Evolutionary conservation across 2,113 vertebrate genomes (phyloP).

Genomic region (Candoia aspera): DNA sequence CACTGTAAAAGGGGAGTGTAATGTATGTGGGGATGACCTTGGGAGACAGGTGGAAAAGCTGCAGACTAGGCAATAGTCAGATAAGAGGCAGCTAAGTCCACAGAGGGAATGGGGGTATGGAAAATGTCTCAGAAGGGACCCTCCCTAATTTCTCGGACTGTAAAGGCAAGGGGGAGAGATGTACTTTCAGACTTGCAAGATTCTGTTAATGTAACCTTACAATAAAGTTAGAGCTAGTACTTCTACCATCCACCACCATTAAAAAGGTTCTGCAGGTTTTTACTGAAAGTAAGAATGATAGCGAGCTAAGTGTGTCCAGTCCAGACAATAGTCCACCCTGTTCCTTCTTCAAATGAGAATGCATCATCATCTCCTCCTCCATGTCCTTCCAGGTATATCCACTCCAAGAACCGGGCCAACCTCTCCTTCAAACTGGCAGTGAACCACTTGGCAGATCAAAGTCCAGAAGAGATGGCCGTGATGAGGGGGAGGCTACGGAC

Average conservation of each 20-base stretch:
- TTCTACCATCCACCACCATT: neutral
- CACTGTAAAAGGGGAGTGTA: too few relatives aligned
- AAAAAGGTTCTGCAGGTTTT: neutral
- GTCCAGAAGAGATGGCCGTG: conserved; percentile 67
- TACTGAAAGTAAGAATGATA: neutral
- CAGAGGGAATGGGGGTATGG: too few relatives aligned
- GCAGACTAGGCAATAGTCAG: too few relatives aligned
- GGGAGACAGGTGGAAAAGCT: too few relatives aligned
- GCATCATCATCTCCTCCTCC: neutral
- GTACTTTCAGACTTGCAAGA: too few relatives aligned
- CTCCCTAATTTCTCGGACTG: too few relatives aligned
- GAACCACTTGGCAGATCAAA: conserved; percentile 78
- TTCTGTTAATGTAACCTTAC: too few relatives aligned
- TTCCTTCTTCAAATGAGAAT: neutral
- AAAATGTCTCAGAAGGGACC: too few relatives aligned
- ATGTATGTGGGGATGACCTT: too few relatives aligned
- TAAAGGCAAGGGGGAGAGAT: too few relatives aligned
- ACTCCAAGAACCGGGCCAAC: conserved; percentile 79
- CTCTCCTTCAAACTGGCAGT: conserved; percentile 74
- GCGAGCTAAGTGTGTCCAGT: neutral
- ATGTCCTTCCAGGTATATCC: conserved; percentile 71
- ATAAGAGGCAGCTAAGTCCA: too few relatives aligned
- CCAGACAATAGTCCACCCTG: neutral
- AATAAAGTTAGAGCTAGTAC: too few relatives aligned
- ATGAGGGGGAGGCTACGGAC: conserved; percentile 66